A percentile compares a stretch with the other conserved stretches of the same genome.
These are phyloP conservation scores for Clarias magur DNA, from an alignment of 2,113 vertebrate species.

Conservation along the genomic window DNA sequence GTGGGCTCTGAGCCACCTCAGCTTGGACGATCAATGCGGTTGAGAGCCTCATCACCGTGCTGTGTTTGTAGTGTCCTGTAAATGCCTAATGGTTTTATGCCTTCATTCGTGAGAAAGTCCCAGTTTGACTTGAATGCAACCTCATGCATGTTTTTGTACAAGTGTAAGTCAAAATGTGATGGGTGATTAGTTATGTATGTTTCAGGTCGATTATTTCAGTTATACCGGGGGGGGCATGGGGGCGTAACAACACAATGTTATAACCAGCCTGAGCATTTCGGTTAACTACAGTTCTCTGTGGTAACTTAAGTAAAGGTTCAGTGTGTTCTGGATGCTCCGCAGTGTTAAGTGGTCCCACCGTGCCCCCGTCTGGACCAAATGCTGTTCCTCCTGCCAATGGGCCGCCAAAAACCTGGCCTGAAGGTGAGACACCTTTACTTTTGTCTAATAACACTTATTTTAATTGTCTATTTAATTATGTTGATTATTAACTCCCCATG, in stretches of 20 bases:
- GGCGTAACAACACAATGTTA: not conserved
- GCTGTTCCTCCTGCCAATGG: constrained; percentile 89
- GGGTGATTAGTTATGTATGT: too few relatives aligned
- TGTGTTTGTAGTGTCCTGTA: too few relatives aligned
- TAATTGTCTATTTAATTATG: not conserved
- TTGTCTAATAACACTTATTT: not conserved
- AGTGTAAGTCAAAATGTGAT: too few relatives aligned
- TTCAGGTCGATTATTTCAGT: not conserved
- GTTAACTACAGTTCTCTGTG: constrained; percentile 27
- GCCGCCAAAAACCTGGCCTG: constrained; percentile 93
- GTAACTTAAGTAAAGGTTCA: constrained; percentile 49
- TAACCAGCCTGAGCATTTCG: not conserved
- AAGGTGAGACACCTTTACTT: constrained; percentile 74
- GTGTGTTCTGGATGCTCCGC: constrained; percentile 43
- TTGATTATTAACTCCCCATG: not conserved
- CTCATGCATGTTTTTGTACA: too few relatives aligned
- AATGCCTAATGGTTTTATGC: too few relatives aligned
- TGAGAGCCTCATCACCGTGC: too few relatives aligned
- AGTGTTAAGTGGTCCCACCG: constrained; percentile 93
- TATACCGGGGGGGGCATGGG: not conserved
- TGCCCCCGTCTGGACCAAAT: constrained; percentile 88
- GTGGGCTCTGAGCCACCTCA: too few relatives aligned
- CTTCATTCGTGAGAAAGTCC: too few relatives aligned
- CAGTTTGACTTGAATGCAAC: too few relatives aligned
- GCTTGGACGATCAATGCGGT: too few relatives aligned